These are phyloP conservation scores for Ichneumoninae sp. DNA, from an alignment of 2,888 invertebrate species.

Conservation along the genomic window DNA sequence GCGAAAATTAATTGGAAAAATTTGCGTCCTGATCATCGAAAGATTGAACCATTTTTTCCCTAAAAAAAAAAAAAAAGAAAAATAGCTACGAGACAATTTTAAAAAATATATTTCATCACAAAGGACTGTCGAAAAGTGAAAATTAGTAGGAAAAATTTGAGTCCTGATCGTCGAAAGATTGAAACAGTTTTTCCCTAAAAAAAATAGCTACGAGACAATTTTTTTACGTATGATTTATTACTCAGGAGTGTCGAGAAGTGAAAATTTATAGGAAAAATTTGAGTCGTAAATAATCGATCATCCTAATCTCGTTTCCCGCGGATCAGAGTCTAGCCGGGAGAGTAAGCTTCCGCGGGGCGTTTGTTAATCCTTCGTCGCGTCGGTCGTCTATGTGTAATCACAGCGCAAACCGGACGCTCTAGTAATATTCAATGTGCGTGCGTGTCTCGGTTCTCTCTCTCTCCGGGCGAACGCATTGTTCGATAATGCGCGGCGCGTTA, in stretches of 20 bases:
- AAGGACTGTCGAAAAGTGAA: background rate
- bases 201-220: background rate
- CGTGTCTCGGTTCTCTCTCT: constrained; percentile 54
- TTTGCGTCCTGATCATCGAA: background rate
- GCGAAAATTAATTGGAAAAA: background rate
- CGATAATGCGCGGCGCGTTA: constrained; percentile 75
- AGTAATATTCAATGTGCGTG: constrained; percentile 52
- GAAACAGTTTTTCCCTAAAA: too few species aligned
- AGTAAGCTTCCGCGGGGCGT: background rate
- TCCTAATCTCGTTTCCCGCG: constrained; percentile 12
- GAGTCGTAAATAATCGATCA: constrained; percentile 9
- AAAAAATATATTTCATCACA: background rate
- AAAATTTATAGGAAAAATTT: background rate
- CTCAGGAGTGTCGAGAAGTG: background rate
- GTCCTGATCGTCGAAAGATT: background rate
- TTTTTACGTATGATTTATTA: background rate
- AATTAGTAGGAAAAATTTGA: background rate
- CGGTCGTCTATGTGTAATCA: constrained; percentile 48
- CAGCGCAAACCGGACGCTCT: constrained; percentile 59
- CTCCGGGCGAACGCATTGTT: constrained; percentile 76
- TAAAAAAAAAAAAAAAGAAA: too few species aligned
- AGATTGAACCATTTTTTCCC: too few species aligned
- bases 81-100: background rate
- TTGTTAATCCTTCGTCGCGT: constrained; percentile 32
- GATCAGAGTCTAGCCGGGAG: background rate